Percentiles rank a stretch among this genome's conserved stretches.
phyloP scores from a whole-genome alignment of 1,140 invertebrate species.

The Drosophila melanogaster region Release_6_plus_ISO1_MT NT_037436.4:22453501-22454000 shows the following conservation, averaged over 20 bases:
- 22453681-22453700: conserved; percentile 74
- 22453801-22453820: conserved; percentile 4
- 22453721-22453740: conserved; percentile 82
- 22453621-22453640: conserved; percentile 25
- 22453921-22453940: conserved; percentile 77
- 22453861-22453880: conserved; percentile 66
- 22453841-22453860: conserved; percentile 15
- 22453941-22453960: conserved; percentile 21
- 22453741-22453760: conserved; percentile 81
- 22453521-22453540: conserved; percentile 72
- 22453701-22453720: conserved; percentile 59
- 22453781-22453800: conserved; percentile 67
- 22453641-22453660: conserved; percentile 25
- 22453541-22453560: conserved; percentile 81
- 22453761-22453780: conserved; percentile 80
- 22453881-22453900: conserved; percentile 69
- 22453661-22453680: conserved; percentile 12
- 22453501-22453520: conserved; percentile 64
- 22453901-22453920: conserved; percentile 48
- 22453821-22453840: neutral
- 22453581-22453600: conserved; percentile 67
- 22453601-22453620: conserved; percentile 24
- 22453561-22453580: conserved; percentile 81
- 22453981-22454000: conserved; percentile 57
- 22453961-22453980: conserved; percentile 5